A percentile compares a stretch with the other conserved stretches of the same genome.
phyloP scores from a whole-genome alignment of 2,888 invertebrate species.

The Archips crataeganus region DNA sequence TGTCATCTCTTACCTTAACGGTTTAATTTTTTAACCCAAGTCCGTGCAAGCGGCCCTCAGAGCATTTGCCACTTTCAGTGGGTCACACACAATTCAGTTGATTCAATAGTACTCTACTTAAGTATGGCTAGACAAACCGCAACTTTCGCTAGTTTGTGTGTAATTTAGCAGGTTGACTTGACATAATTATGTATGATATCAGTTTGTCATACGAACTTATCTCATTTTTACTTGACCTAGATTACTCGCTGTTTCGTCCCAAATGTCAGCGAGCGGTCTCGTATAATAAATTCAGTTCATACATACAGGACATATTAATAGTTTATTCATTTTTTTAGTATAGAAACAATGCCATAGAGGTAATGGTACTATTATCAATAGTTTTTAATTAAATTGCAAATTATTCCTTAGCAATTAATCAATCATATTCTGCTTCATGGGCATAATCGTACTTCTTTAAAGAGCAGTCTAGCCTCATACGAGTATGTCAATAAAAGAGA shows the following conservation, averaged over 20 bases:
- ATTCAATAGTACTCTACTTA: too few species aligned
- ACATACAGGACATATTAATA: background rate
- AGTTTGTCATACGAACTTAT: conserved; percentile 21
- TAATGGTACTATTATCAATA: background rate
- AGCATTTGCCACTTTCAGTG: too few species aligned
- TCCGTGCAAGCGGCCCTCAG: too few species aligned
- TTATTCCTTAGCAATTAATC: background rate
- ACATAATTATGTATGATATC: conserved; percentile 25
- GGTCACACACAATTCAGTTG: too few species aligned
- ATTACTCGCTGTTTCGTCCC: conserved; percentile 6
- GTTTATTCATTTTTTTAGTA: background rate
- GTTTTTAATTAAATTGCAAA: background rate
- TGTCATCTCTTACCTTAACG: too few species aligned
- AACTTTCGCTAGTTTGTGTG: background rate
- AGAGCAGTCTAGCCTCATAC: too few species aligned
- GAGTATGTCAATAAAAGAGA: too few species aligned
- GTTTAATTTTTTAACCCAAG: too few species aligned
- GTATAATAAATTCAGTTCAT: background rate
- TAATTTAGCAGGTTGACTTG: conserved; percentile 2
- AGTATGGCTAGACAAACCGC: too few species aligned
- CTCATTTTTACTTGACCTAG: conserved; percentile 16
- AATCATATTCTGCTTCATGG: too few species aligned
- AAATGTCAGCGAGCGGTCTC: background rate
- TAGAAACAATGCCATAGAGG: background rate
- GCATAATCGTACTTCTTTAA: too few species aligned